phyloP scores from a whole-genome alignment of 2,797 vertebrate species.

The Gymnocypris eckloni region DNA sequence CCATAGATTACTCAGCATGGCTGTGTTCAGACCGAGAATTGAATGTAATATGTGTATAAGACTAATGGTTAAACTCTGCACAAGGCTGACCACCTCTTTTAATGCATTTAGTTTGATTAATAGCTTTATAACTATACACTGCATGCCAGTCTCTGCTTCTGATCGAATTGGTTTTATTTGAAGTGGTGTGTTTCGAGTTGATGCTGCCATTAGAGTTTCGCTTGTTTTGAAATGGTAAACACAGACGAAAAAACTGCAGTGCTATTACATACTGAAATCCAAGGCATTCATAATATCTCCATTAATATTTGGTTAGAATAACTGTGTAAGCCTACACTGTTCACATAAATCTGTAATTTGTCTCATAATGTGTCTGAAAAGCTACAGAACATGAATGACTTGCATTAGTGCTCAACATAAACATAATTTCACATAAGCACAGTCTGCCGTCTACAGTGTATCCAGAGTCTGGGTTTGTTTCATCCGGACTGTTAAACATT shows the following conservation, averaged over 20 bases:
- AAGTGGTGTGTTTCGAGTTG: conserved; percentile 47
- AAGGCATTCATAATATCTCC: neutral
- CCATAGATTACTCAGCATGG: conserved; percentile 61
- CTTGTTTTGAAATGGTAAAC: conserved; percentile 56
- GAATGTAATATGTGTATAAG: conserved; percentile 63
- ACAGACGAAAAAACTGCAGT: conserved; percentile 36
- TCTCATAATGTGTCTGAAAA: conserved; percentile 1
- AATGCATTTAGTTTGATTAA: conserved; percentile 67
- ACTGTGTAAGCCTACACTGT: neutral
- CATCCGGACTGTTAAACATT: neutral
- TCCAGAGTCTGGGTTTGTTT: neutral
- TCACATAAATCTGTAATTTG: conserved; percentile 18
- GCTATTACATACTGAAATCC: neutral
- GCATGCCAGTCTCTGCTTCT: conserved; percentile 48
- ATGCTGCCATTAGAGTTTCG: conserved; percentile 50
- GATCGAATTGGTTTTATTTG: conserved; percentile 62
- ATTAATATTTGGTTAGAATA: conserved; percentile 8
- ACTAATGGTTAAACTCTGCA: conserved; percentile 63
- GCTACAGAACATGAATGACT: conserved; percentile 11
- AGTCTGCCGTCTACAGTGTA: neutral
- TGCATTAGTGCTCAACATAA: conserved; percentile 12
- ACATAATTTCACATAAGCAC: neutral
- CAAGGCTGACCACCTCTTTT: conserved; percentile 57
- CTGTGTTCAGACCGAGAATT: conserved; percentile 49
- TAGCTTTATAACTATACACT: conserved; percentile 52